phyloP scores from a whole-genome alignment of 2,888 invertebrate genomes.

The Caenorhabditis becei region DNA sequence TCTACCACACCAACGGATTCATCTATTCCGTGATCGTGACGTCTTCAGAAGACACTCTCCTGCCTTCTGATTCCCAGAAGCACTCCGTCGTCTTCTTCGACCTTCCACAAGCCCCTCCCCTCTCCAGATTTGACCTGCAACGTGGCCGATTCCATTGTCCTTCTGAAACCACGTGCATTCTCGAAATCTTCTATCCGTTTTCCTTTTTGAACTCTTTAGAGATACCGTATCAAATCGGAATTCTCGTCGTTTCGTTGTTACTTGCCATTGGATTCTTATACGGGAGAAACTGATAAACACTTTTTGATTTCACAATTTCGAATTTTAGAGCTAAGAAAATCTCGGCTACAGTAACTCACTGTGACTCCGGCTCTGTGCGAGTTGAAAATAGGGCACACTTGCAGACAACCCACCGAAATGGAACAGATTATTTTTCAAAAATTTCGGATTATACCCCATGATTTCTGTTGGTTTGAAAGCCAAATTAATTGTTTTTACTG shows the following conservation, averaged over 20 bases:
- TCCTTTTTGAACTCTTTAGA: conserved; percentile 26
- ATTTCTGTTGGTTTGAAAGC: no score
- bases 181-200: conserved; percentile 64
- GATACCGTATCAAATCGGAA: conserved; percentile 33
- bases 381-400: no score
- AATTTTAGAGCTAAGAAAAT: no score
- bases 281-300: background rate
- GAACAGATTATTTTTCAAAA: no score
- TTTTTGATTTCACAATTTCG: no score
- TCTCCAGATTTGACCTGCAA: conserved; percentile 42
- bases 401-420: conserved; percentile 79
- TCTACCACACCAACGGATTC: conserved; percentile 41
- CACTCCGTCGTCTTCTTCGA: conserved; percentile 30
- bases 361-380: conserved; percentile 78
- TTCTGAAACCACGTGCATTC: conserved; percentile 64
- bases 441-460: no score
- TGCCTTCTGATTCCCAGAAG: background rate
- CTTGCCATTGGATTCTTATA: conserved; percentile 9
- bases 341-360: conserved; percentile 52
- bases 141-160: conserved; percentile 72
- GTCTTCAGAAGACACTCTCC: conserved; percentile 18
- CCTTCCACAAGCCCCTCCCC: background rate
- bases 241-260: conserved; percentile 25
- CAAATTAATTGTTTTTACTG: no score
- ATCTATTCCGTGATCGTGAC: conserved; percentile 42